phyloP scores from a whole-genome alignment of 2,888 invertebrate species.

The Lasioglossum zephyrum region DNA sequence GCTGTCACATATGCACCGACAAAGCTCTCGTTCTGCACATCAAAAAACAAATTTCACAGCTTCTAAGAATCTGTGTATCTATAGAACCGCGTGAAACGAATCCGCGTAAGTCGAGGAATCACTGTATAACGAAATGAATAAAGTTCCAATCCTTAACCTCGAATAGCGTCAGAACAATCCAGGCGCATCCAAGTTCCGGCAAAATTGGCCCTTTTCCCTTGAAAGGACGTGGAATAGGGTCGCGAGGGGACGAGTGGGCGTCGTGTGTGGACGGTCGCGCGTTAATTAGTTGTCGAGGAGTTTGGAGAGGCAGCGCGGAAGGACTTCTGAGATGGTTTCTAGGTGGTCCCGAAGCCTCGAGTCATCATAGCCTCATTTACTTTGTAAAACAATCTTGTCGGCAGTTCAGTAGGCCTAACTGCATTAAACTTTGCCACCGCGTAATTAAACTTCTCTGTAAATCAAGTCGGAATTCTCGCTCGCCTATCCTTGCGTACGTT shows the following conservation, averaged over 20 bases:
- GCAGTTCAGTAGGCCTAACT: slow-evolving; percentile 79
- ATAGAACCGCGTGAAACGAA: no score
- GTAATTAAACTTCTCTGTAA: slow-evolving; percentile 81
- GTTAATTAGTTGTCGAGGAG: slow-evolving; percentile 78
- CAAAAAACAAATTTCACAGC: no score
- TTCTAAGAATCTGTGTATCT: no score
- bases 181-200: background rate
- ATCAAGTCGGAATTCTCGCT: slow-evolving; percentile 56
- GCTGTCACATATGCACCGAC: no score
- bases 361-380: slow-evolving; percentile 84
- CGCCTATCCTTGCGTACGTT: slow-evolving; percentile 56
- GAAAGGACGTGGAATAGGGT: background rate
- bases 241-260: slow-evolving; percentile 15
- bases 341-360: slow-evolving; percentile 81
- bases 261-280: slow-evolving; percentile 68
- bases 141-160: background rate
- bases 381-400: slow-evolving; percentile 81
- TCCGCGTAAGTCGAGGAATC: no score
- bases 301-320: slow-evolving; percentile 67
- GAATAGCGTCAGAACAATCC: background rate
- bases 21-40: no score
- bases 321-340: slow-evolving; percentile 70
- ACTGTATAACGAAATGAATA: background rate
- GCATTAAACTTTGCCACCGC: slow-evolving; percentile 81
- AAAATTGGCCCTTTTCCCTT: background rate